Base-by-base conservation (phyloP, 2,113 vertebrate genomes). In the Alosa alosa region DNA sequence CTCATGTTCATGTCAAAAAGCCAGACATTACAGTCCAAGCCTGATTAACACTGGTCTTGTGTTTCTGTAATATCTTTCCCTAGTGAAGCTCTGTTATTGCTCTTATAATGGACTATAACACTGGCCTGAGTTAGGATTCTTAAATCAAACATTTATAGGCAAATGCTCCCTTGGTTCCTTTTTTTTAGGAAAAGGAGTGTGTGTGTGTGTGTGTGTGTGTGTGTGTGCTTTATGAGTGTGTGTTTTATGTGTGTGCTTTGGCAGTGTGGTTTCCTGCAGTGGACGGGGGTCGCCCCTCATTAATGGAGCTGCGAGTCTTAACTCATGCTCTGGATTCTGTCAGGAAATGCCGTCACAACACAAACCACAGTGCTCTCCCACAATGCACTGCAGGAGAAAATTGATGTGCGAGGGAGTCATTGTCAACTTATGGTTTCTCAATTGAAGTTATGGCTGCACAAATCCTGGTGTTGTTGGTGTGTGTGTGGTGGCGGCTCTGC, bases 201-300 rank as follows among this genome's bases (percentile, higher is more conserved):
- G 9, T 78, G 31, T 78, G 72, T 78, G 72, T 39, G 72, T 78
- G 72, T 78, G 72, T 39, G 72, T 78, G 72, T 39, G 72, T 78
- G 72, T 78, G 72, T 78, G 72, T 78, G 36, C 5, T 15, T 10
- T 75, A 13, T 75, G 68, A 4, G 72, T 39, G 31, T 39, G 72
- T 78, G 72, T 78, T 78, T 78, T 78, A 78, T 78, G 72, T 39
- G 72, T 78, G 72, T 78, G 36, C 72, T 78, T 78, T 78, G 90
- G 91, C 88, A 57, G 87, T 88, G 87, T 86, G 88, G 90, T 90
- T 90, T 92, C 91, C 90, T 93, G 88, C 86, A 11, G 36, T 88
- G 87, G 87, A 86, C 81, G 83, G 86, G 44, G 86, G 87, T 87
- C 89, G 81, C 81, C 83, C 84, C 86, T 90, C 86, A 86, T 91